These are phyloP conservation scores for Puntigrus tetrazona DNA, from an alignment of 2,113 vertebrate genomes.

Conservation along the genomic window DNA sequence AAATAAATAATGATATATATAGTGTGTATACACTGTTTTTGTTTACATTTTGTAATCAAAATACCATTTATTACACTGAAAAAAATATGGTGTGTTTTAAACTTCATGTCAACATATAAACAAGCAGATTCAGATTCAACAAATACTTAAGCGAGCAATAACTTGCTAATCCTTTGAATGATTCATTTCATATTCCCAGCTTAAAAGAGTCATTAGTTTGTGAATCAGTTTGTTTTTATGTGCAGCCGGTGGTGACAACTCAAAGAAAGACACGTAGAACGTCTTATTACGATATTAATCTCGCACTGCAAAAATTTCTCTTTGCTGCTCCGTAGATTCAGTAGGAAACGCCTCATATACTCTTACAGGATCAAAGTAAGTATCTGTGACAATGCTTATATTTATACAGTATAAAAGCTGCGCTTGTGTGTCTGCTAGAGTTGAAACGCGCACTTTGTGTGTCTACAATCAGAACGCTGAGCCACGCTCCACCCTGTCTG, in stretches of 20 bases:
- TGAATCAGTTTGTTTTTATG: not conserved
- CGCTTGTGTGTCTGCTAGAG: not conserved
- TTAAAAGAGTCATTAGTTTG: not conserved
- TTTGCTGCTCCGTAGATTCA: not conserved
- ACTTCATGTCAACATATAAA: not conserved
- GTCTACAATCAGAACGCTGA: conserved; percentile 23
- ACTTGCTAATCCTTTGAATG: not conserved
- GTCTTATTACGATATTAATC: not conserved
- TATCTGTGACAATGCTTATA: not conserved
- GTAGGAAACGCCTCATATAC: not conserved
- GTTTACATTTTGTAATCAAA: not conserved
- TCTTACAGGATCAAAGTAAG: not conserved
- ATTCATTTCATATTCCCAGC: not conserved
- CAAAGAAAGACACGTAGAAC: not conserved
- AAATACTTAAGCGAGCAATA: not conserved
- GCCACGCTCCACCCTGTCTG: conserved; percentile 22
- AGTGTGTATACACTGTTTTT: too few species aligned
- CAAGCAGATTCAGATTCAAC: not conserved
- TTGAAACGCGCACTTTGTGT: conserved; percentile 7
- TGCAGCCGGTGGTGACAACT: not conserved
- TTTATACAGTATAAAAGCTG: not conserved
- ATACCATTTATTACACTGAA: not conserved
- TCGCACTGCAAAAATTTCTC: not conserved
- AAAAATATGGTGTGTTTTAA: not conserved
- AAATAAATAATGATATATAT: too few species aligned